These are phyloP conservation scores for Pterostichus niger DNA, from an alignment of 2,888 invertebrate species.

Conservation along the genomic window DNA sequence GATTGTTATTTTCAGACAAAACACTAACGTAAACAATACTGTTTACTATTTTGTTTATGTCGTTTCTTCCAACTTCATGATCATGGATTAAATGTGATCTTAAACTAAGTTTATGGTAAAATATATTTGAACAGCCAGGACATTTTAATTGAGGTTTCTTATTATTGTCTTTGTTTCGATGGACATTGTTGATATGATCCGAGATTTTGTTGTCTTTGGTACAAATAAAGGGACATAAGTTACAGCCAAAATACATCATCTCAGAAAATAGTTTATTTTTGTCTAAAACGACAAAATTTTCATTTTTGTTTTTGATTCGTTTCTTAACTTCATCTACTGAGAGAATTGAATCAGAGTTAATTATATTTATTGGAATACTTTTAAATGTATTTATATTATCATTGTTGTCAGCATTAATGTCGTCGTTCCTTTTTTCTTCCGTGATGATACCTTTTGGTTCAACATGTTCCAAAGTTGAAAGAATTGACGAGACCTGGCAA, in stretches of 20 bases:
- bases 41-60: constrained; percentile 81
- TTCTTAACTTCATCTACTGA: constrained; percentile 66
- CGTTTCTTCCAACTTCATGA: constrained; percentile 83
- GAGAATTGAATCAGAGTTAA: constrained; percentile 41
- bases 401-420: not conserved
- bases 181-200: constrained; percentile 74
- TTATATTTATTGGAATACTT: constrained; percentile 64
- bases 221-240: constrained; percentile 75
- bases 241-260: constrained; percentile 75
- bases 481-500: constrained; percentile 74
- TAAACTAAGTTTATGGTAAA: constrained; percentile 82
- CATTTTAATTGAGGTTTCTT: constrained; percentile 81
- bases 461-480: constrained; percentile 73
- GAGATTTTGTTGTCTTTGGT: constrained; percentile 74
- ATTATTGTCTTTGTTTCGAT: constrained; percentile 79
- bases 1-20: constrained; percentile 64
- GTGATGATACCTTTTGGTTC: constrained; percentile 68
- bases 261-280: constrained; percentile 70
- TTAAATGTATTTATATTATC: constrained; percentile 57
- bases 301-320: constrained; percentile 67
- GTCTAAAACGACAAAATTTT: constrained; percentile 67
- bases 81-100: constrained; percentile 84
- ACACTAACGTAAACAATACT: constrained; percentile 75
- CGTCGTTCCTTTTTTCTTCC: not conserved
- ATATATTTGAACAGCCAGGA: constrained; percentile 84